Evolutionary conservation across 2,113 vertebrate species (phyloP), one percentile per base, ranked within the genome.

Genomic region (Amblyopsis rosae): DNA sequence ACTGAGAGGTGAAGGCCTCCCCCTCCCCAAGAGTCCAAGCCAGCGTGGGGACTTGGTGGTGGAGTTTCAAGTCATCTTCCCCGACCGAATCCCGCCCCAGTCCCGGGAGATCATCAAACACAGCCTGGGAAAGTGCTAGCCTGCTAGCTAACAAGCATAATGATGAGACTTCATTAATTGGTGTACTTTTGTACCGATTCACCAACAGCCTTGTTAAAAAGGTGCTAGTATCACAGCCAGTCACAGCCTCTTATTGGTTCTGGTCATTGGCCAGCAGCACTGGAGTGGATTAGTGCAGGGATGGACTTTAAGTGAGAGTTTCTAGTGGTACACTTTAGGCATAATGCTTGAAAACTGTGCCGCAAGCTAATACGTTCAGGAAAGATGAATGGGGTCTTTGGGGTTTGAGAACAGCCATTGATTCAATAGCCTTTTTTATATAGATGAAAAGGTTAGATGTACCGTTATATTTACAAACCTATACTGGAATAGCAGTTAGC

Each of bases 11-110:
- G 96, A 99, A 62, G 97, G 97, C 1, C 94, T 99, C 76, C 97
- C 97, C 26, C 91, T 95, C 70, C 94, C 95, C 66, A 97, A 97
- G 83, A 95, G 94, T 76, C 96, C 96, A 35, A 93, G 91, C 63
- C 95, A 98, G 88, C 91, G 96, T 0, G 97, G 97, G 69, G 97
- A 99, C 90, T 86, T 98, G 82, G 93, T 99, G 56, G 96, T 98
- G 8, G 96, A 99, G 86, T 99, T 98, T 91, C 96, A 98, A 93
- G 95, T 99, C 89, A 92, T 93, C 74, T 99, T 99, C 90, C 97
- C 97, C 0, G 97, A 99, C 92, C 94, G 96, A 89, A 96, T 99
- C 91, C 94, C 96, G 32, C 97, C 96, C 1, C 96, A 96, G 89
- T 97, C 95, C 1, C 92, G 96, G 64, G 97, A 97, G 83, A 97